A percentile compares a stretch with the other conserved stretches of the same genome.
Evolutionary conservation across 1,140 invertebrate species (phyloP).

Genomic region (Brachionus koreanus): DNA sequence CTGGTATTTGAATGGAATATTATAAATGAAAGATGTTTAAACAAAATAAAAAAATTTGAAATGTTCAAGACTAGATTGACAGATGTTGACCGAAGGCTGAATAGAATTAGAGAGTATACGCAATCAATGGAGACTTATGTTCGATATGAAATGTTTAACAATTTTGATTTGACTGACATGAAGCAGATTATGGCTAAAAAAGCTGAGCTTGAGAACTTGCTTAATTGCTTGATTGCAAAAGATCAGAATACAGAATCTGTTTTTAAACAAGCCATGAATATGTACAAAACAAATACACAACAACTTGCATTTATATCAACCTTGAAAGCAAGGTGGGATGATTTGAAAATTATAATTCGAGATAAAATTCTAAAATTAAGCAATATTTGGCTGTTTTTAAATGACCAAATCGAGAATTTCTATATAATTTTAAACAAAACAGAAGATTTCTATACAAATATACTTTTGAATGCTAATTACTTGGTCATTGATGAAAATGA

Average conservation of each 20-base stretch:
- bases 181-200: neutral
- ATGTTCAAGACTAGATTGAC: neutral
- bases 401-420: conserved; percentile 43
- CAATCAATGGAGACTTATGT: conserved; percentile 12
- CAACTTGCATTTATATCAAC: neutral
- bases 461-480: neutral
- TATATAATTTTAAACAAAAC: conserved; percentile 15
- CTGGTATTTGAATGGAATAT: neutral
- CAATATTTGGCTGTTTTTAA: conserved; percentile 31
- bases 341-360: neutral
- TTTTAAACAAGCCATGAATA: neutral
- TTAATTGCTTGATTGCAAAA: neutral
- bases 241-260: neutral
- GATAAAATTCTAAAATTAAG: conserved; percentile 12
- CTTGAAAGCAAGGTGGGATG: neutral
- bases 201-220: neutral
- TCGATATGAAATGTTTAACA: neutral
- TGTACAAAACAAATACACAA: neutral
- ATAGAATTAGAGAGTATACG: conserved; percentile 12
- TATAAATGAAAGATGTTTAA: neutral
- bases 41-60: conserved; percentile 16
- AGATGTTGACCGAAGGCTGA: neutral
- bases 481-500: neutral
- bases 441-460: conserved; percentile 25
- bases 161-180: conserved; percentile 11